phyloP scores from a whole-genome alignment of 2,888 invertebrate genomes.

The Taphrorychus bicolor region DNA sequence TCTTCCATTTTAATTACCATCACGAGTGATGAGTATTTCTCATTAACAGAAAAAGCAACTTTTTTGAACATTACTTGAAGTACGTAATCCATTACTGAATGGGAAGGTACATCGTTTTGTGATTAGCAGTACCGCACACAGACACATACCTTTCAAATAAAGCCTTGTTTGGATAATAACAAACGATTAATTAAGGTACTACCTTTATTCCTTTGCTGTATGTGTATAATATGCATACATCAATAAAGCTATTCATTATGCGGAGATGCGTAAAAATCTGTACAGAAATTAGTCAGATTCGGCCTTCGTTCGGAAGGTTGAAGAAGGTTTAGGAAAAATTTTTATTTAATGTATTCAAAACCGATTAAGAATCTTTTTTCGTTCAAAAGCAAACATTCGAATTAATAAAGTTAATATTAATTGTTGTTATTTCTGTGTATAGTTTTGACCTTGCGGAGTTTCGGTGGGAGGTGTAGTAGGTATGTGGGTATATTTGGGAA shows the following conservation, averaged over 20 bases:
- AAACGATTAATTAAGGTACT: not conserved
- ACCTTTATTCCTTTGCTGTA: not conserved
- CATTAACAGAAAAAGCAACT: too few relatives aligned
- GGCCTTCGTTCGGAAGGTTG: not conserved
- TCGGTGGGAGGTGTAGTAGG: too few relatives aligned
- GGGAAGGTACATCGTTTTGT: not conserved
- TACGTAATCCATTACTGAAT: not conserved
- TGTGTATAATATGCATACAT: not conserved
- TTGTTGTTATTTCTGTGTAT: not conserved
- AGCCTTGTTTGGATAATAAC: not conserved
- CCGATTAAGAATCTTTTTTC: not conserved
- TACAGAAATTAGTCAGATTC: not conserved
- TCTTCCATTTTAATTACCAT: too few relatives aligned
- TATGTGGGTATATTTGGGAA: too few relatives aligned
- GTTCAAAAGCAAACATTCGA: not conserved
- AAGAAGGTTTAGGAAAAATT: not conserved
- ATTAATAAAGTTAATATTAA: not conserved
- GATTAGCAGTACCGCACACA: not conserved
- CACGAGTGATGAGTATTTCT: too few relatives aligned
- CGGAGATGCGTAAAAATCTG: constrained; percentile 3
- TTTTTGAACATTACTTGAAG: too few relatives aligned
- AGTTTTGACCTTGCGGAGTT: not conserved
- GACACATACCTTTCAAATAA: not conserved
- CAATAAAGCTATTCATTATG: not conserved
- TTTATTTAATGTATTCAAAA: not conserved